Conservation (phyloP, 2,888 invertebrate genomes). For the Neoitamus cyanurus region DNA sequence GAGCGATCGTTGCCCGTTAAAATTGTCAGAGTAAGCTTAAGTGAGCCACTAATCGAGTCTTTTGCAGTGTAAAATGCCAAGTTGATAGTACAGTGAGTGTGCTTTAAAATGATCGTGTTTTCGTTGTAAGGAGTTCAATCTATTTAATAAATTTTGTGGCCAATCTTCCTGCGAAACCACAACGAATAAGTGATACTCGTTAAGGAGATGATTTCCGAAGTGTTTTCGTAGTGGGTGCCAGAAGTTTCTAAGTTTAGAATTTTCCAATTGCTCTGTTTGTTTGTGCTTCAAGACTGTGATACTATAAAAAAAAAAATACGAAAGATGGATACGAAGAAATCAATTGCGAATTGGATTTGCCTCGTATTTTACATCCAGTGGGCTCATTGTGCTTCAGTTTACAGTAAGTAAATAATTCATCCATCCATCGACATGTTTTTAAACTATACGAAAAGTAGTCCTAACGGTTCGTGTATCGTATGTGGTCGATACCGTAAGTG, state of each 20-base stretch:
- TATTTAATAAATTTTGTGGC: not conserved
- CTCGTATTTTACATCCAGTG: constrained; percentile 58
- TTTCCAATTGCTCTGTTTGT: not conserved
- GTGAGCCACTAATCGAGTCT: not conserved
- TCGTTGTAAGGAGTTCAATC: not conserved
- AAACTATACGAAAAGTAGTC: not conserved
- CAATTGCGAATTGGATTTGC: constrained; percentile 58
- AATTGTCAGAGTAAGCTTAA: not conserved
- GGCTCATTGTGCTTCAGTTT: constrained; percentile 62
- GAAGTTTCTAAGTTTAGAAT: constrained; percentile 25
- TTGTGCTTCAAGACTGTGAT: constrained; percentile 25
- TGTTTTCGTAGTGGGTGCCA: constrained; percentile 30
- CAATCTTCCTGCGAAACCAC: not conserved
- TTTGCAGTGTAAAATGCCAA: constrained; percentile 1
- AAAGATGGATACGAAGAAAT: not conserved
- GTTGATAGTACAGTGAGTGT: not conserved
- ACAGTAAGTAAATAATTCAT: constrained; percentile 59
- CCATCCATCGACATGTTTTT: not conserved
- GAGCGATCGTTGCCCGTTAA: not conserved
- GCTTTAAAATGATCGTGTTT: not conserved
- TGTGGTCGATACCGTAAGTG: not conserved
- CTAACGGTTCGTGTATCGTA: not conserved
- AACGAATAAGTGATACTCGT: not conserved
- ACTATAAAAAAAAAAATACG: not conserved
- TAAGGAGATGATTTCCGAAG: not conserved